These are phyloP conservation scores for Lacerta viridis DNA, from an alignment of 2,797 vertebrate species.

Conservation along the genomic window DNA sequence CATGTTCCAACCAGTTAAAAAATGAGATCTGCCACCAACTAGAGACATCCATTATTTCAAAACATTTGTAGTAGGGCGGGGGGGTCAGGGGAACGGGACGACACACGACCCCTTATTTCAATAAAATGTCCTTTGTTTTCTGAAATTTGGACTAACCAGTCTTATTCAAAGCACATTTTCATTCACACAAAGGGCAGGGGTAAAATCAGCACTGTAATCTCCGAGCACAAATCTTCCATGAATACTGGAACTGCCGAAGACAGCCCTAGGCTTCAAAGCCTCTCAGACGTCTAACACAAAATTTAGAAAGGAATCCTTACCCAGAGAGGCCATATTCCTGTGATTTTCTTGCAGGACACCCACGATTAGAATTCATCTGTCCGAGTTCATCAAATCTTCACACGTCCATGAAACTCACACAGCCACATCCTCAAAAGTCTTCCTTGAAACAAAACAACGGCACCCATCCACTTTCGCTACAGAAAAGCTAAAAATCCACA, in stretches of 20 bases:
- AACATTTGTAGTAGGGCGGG: neutral
- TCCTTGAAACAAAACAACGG: neutral
- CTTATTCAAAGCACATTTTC: neutral
- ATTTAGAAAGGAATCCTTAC: neutral
- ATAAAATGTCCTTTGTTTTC: neutral
- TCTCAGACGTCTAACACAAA: neutral
- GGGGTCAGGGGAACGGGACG: too few relatives aligned
- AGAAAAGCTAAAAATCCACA: too few relatives aligned
- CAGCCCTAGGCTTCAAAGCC: neutral
- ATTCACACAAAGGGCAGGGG: neutral
- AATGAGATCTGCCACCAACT: neutral
- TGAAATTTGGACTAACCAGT: neutral
- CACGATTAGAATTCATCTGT: neutral
- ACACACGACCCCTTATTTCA: neutral
- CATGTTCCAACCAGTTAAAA: neutral
- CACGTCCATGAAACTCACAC: neutral
- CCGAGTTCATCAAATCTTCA: too few relatives aligned
- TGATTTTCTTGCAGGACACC: neutral
- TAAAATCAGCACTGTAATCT: neutral
- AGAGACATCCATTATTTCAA: neutral
- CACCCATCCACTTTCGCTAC: neutral
- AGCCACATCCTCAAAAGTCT: neutral
- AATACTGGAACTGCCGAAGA: neutral
- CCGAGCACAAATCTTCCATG: neutral
- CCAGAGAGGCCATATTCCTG: slow-evolving; percentile 19